A percentile compares a stretch with the other conserved stretches of the same genome.
Evolutionary conservation across 2,113 vertebrate species (phyloP).

Genomic region (Serilophus lunatus): DNA sequence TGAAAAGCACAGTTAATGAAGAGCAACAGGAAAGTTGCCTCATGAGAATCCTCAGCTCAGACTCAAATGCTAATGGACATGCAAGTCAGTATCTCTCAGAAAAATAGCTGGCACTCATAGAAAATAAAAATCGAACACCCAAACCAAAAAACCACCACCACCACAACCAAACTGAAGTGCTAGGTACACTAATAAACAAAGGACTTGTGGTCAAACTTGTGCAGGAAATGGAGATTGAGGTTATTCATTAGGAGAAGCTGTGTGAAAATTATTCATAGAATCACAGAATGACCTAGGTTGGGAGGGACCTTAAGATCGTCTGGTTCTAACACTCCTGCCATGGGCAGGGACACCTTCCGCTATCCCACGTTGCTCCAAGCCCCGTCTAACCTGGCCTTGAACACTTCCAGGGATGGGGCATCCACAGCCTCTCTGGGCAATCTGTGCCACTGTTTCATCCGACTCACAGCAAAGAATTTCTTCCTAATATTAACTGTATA

Average conservation of each 20-base stretch:
- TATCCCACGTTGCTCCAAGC: rapidly evolving
- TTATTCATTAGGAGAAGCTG: neutral
- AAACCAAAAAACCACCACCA: neutral
- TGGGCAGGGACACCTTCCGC: neutral
- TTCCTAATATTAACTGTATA: neutral
- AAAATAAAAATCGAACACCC: neutral
- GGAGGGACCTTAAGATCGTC: neutral
- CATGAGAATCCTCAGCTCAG: neutral
- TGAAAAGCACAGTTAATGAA: neutral
- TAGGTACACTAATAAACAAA: neutral
- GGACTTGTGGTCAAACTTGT: neutral
- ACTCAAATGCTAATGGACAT: neutral
- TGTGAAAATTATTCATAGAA: neutral
- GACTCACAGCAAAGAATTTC: neutral
- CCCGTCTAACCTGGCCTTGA: neutral
- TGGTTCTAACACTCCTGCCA: neutral
- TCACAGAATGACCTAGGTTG: neutral
- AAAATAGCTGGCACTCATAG: neutral
- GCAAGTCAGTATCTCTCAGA: neutral
- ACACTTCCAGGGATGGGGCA: neutral
- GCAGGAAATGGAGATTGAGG: neutral
- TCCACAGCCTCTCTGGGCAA: neutral
- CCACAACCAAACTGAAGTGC: neutral
- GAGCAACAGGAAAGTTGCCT: neutral
- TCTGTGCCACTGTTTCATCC: neutral